Conservation (phyloP, 2,888 invertebrate genomes). For the Cerastis leucographa region DNA sequence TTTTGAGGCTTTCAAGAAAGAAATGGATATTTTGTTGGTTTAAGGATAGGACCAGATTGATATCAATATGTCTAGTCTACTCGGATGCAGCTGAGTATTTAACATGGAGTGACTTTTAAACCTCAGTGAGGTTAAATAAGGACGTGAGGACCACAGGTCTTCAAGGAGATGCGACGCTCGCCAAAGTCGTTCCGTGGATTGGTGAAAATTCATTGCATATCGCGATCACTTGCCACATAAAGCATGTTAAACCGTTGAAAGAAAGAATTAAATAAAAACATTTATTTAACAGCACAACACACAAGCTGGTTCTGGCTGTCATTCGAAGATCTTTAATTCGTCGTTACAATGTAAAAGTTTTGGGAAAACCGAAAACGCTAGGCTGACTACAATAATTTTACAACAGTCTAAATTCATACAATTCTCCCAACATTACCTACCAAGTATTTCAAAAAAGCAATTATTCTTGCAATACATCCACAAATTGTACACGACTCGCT, state of each 20-base stretch:
- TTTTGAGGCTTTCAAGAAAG: neutral
- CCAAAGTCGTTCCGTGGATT: neutral
- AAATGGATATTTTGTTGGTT: neutral
- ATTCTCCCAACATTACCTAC: neutral
- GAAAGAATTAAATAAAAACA: neutral
- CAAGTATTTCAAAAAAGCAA: neutral
- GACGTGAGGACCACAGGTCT: neutral
- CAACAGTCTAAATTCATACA: neutral
- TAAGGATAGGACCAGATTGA: neutral
- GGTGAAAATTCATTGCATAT: neutral
- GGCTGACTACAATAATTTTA: too few relatives aligned
- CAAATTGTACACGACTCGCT: constrained; percentile 7
- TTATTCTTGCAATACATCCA: neutral
- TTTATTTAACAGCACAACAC: neutral
- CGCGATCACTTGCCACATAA: neutral
- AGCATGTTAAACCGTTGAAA: neutral
- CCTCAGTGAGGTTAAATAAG: too few relatives aligned
- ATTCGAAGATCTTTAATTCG: neutral
- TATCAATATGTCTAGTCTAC: neutral
- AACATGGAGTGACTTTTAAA: too few relatives aligned
- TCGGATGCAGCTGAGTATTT: neutral
- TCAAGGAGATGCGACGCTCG: neutral
- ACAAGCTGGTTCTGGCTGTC: neutral
- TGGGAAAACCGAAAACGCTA: too few relatives aligned
- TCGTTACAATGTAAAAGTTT: neutral